These are phyloP conservation scores for Rhegmatorhina hoffmannsi DNA, from an alignment of 2,113 vertebrate genomes.

Conservation along the genomic window DNA sequence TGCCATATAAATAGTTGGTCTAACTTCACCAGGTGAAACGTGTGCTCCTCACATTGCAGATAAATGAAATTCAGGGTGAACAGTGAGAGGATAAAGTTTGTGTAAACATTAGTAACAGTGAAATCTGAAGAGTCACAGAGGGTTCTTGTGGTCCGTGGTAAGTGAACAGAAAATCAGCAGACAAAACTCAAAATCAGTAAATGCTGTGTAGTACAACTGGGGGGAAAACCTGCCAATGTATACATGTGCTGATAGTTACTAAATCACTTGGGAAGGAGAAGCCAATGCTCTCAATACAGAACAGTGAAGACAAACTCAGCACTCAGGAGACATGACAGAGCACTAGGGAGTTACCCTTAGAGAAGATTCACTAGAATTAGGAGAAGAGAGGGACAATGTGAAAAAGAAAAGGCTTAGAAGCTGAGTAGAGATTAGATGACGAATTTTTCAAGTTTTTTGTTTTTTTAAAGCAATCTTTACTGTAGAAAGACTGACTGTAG, in stretches of 20 bases:
- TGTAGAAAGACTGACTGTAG: background rate
- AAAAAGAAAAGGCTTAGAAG: background rate
- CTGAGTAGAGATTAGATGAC: background rate
- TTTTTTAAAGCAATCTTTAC: background rate
- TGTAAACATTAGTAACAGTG: background rate
- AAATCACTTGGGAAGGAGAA: background rate
- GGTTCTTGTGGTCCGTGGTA: background rate
- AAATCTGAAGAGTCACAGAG: background rate
- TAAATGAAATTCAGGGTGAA: background rate
- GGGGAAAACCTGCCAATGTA: background rate
- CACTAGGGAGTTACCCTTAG: background rate
- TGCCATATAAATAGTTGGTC: background rate
- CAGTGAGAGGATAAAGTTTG: background rate
- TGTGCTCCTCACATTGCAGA: background rate
- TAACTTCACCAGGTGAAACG: background rate
- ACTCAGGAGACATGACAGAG: background rate
- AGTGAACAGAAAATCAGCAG: background rate
- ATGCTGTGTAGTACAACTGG: background rate
- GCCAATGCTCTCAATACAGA: background rate
- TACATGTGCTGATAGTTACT: background rate
- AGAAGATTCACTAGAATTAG: background rate
- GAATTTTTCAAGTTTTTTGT: background rate
- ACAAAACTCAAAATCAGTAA: background rate
- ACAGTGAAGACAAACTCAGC: background rate
- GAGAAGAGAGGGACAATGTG: background rate